Evolutionary conservation across 2,797 vertebrate genomes (phyloP).

Genomic region (Sebastes flavidus): DNA sequence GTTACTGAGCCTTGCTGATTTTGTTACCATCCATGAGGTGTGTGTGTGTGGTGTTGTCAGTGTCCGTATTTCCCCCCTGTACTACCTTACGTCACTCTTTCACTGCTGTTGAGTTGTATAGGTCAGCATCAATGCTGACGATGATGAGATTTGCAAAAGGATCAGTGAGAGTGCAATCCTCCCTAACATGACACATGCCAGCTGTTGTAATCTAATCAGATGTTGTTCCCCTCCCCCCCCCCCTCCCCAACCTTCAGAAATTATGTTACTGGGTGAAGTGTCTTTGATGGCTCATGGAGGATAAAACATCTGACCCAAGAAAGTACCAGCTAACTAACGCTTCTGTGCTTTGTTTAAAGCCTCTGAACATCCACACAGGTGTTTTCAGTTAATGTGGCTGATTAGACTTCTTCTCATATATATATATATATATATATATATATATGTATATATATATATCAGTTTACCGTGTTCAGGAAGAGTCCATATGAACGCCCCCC

Average conservation of each 20-base stretch:
- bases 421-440: too few species aligned
- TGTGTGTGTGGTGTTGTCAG: conserved; percentile 44
- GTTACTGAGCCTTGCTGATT: conserved; percentile 38
- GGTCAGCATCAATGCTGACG: not conserved
- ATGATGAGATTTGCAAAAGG: conserved; percentile 8
- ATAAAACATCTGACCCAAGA: conserved; percentile 19
- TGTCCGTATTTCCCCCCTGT: conserved; percentile 57
- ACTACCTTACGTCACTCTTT: conserved; percentile 34
- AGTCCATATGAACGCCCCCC: too few species aligned
- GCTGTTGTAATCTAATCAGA: conserved; percentile 1
- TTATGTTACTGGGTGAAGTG: conserved; percentile 11
- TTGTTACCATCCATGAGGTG: conserved; percentile 24
- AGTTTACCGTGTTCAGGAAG: too few species aligned
- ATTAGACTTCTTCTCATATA: too few species aligned
- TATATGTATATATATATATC: too few species aligned
- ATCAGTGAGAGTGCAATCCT: not conserved
- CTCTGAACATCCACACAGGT: too few species aligned
- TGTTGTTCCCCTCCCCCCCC: not conserved
- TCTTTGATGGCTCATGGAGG: conserved; percentile 6
- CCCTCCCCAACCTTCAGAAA: not conserved
- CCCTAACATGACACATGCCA: not conserved
- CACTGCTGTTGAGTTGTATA: conserved; percentile 34
- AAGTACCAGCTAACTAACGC: conserved; percentile 45
- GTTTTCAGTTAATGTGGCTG: too few species aligned
- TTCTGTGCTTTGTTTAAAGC: conserved; percentile 45